Evolutionary conservation across 2,113 vertebrate genomes (phyloP).

Genomic region (Chlamydotis undulata): DNA sequence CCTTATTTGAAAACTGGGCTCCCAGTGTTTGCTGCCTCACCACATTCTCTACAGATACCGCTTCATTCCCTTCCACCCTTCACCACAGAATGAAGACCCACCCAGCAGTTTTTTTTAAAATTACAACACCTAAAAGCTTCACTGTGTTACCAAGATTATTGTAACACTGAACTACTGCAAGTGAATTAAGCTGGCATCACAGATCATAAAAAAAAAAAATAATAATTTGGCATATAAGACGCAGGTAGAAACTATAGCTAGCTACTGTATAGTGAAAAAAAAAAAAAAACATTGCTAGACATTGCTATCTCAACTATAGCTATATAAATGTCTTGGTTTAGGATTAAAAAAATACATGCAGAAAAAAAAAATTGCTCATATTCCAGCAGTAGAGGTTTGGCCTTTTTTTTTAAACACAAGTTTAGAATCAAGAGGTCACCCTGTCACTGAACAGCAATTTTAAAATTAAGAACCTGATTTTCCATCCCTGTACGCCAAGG

Average conservation of each 20-base stretch:
- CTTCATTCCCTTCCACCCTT: neutral
- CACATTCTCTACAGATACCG: fast-evolving
- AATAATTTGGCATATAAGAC: neutral
- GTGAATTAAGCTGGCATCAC: neutral
- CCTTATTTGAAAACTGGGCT: slow-evolving; percentile 13
- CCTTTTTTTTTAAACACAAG: neutral
- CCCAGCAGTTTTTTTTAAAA: neutral
- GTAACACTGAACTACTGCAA: neutral
- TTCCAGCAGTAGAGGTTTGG: neutral
- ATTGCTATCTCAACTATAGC: neutral
- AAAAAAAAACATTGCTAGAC: neutral
- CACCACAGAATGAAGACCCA: neutral
- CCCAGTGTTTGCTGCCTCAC: neutral
- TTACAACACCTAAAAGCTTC: neutral
- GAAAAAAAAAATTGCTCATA: neutral
- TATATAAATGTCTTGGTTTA: neutral
- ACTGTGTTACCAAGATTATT: neutral
- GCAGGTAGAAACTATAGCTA: neutral
- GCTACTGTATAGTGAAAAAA: neutral
- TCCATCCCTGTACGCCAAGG: neutral
- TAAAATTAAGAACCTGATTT: neutral
- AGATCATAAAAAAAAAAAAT: neutral
- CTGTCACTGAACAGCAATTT: neutral
- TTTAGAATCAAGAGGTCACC: neutral
- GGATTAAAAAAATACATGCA: neutral